phyloP scores from a whole-genome alignment of 1,140 invertebrate genomes.

The Pseudomyrmex dendroicus region DNA sequence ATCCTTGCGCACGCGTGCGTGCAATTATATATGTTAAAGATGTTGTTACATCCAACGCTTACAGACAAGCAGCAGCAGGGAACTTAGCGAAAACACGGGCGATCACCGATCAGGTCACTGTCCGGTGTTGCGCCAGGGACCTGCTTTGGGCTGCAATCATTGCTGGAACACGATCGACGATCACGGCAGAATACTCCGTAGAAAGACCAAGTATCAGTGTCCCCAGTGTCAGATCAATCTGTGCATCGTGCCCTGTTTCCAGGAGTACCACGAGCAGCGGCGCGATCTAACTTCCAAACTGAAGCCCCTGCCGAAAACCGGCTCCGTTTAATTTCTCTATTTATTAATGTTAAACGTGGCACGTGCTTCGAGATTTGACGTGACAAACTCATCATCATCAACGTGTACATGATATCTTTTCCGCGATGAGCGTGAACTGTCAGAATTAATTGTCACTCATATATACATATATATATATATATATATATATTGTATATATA shows the following conservation, averaged over 20 bases:
- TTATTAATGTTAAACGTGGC: slow-evolving; percentile 18
- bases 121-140: slow-evolving; percentile 91
- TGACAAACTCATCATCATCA: slow-evolving; percentile 8
- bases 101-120: slow-evolving; percentile 88
- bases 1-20: not conserved
- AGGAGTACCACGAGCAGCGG: slow-evolving; percentile 90
- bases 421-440: not conserved
- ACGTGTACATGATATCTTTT: slow-evolving; percentile 13
- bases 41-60: slow-evolving; percentile 4
- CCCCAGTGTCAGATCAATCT: slow-evolving; percentile 94
- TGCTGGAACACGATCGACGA: slow-evolving; percentile 95
- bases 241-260: slow-evolving; percentile 94
- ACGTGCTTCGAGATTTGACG: slow-evolving; percentile 14
- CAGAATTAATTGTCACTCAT: slow-evolving; percentile 17
- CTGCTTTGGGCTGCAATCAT: slow-evolving; percentile 93
- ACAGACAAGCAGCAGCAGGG: slow-evolving; percentile 67
- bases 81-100: slow-evolving; percentile 62
- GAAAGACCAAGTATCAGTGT: slow-evolving; percentile 95
- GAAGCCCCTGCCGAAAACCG: slow-evolving; percentile 83
- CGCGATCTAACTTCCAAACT: slow-evolving; percentile 77
- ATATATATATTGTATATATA: too few relatives aligned
- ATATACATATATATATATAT: not conserved
- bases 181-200: slow-evolving; percentile 90
- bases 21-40: too few relatives aligned
- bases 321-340: slow-evolving; percentile 75